Base-by-base conservation (phyloP, 1,140 invertebrate genomes). In the Helicorthomorpha holstii region DNA sequence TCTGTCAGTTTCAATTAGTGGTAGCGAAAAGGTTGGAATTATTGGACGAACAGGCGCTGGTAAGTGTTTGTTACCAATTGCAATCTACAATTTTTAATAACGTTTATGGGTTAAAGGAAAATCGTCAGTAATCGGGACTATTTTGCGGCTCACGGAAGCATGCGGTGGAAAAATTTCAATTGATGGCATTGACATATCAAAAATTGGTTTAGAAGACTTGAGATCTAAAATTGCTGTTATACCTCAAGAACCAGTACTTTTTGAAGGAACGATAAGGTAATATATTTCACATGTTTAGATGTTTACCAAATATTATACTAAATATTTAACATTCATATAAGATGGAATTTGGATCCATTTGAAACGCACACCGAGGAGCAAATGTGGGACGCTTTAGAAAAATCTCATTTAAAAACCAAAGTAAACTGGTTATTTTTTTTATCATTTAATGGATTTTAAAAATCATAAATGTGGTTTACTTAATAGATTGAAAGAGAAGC, bases 341-440 rank as follows among this genome's bases (percentile, higher is more conserved):
- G 65, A n/a, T 63, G 67, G 45, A 80, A 80, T 58, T 58, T 80
- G 22, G 78, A 79, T 62, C 78, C 78, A 19, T 71, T 73, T 54
- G 55, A 67, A 25, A 56, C 70, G 49, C 64, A 69, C 52, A 60
- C 58, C n/a, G 77, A 80, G 58, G 60, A 61, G 19, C 59, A 69
- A 22, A 54, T 80, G 2, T 76, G 74, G 75, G 57, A 63, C 49
- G 70, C 69, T 1, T 59, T 77, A 14, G 66, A 67, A 54, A 68
- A 68, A 56, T 68, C 70, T 48, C 68, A 75, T 55, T 58, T 75
- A 19, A 69, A 68, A 55, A 57, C 61, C 27, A 62, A 63, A 48
- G 65, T 71, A 49, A 55, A 25, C 27, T 4, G n/a, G 24, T 57
- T 3, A 45, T 50, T 46, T 46, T 10, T 19, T 12, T 46, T 46